Percentiles rank a stretch among this genome's conserved stretches.
phyloP scores from a whole-genome alignment of 2,113 vertebrate species.

The Upupa epops region DNA sequence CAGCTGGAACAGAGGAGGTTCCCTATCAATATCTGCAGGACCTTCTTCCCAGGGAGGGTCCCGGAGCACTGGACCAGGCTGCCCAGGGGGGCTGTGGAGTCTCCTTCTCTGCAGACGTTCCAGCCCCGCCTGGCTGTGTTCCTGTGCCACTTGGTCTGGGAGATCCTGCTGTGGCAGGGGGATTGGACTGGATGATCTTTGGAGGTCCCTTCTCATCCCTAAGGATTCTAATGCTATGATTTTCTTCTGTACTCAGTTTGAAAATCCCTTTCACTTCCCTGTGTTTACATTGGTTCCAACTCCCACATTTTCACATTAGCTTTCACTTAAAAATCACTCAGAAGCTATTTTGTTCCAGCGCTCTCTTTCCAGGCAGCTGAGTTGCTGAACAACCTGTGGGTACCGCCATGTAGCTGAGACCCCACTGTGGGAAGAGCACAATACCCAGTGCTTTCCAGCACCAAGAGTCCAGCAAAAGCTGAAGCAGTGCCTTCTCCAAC shows the following conservation, averaged over 20 bases:
- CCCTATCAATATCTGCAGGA: too few species aligned
- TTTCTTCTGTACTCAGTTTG: conserved; percentile 56
- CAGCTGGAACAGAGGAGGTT: too few species aligned
- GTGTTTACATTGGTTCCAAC: conserved; percentile 53
- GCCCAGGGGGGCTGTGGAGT: too few species aligned
- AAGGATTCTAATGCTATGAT: too few species aligned
- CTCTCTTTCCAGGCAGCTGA: background rate
- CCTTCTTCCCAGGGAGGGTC: too few species aligned
- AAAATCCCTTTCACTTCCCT: conserved; percentile 51
- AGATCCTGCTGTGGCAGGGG: too few species aligned
- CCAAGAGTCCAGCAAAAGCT: background rate
- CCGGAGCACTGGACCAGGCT: too few species aligned
- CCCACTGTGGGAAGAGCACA: background rate
- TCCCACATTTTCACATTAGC: conserved; percentile 68
- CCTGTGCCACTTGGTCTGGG: too few species aligned
- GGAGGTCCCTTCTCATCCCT: too few species aligned
- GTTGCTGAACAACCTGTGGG: background rate
- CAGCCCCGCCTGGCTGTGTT: too few species aligned
- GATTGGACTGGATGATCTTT: too few species aligned
- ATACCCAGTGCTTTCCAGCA: background rate
- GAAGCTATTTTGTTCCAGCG: background rate
- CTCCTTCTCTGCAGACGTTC: too few species aligned
- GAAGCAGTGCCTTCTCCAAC: background rate
- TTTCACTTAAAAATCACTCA: conserved; percentile 68
- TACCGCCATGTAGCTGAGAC: background rate